A percentile compares a stretch with the other conserved stretches of the same genome.
phyloP scores from a whole-genome alignment of 2,797 vertebrate species.

The Betta splendens region DNA sequence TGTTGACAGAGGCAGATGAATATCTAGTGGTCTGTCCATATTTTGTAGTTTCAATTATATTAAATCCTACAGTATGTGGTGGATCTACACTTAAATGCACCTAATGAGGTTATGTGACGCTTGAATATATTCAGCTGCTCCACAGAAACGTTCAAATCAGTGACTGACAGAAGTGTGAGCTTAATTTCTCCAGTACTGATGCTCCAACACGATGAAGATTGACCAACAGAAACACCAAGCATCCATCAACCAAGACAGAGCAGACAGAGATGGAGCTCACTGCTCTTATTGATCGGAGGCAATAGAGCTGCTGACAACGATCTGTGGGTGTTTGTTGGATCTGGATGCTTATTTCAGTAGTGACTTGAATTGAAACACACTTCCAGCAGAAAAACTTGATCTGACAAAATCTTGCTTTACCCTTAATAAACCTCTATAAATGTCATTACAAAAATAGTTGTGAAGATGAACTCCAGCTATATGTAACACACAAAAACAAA shows the following conservation, averaged over 20 bases:
- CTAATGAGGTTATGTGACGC: conserved; percentile 9
- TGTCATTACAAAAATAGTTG: no score
- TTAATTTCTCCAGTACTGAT: conserved; percentile 28
- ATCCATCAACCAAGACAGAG: conserved; percentile 19
- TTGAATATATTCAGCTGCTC: conserved; percentile 5
- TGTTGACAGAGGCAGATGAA: no score
- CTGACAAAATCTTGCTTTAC: no score
- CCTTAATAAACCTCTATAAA: no score
- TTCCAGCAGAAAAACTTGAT: not conserved
- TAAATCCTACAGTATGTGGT: no score
- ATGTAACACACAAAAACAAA: no score
- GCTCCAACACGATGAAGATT: conserved; percentile 3
- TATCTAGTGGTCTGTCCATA: no score
- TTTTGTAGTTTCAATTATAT: no score
- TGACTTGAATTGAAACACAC: not conserved
- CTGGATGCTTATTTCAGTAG: no score
- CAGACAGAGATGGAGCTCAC: conserved; percentile 33
- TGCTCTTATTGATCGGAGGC: conserved; percentile 44
- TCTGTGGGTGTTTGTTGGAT: conserved; percentile 3
- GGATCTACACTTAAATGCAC: no score
- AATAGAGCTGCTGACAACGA: conserved; percentile 17
- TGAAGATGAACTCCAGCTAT: no score
- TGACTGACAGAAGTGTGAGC: no score
- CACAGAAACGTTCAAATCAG: conserved; percentile 21
- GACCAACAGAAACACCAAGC: conserved; percentile 25